These are phyloP conservation scores for Cinclus cinclus DNA, from an alignment of 2,113 vertebrate genomes.

Conservation along the genomic window DNA sequence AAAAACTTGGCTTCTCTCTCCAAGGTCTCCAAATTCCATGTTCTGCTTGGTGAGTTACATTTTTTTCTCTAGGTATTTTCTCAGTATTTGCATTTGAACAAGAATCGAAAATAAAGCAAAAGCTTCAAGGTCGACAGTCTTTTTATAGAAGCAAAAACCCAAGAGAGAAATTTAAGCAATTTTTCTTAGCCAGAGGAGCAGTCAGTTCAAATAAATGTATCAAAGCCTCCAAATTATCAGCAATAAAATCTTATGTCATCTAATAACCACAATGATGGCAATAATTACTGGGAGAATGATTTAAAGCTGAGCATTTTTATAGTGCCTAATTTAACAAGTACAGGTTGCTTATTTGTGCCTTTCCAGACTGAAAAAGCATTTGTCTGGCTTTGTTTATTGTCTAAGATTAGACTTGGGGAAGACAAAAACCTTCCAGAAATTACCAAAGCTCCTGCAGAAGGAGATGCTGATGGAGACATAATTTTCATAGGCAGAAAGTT, in stretches of 20 bases:
- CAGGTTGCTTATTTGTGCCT: conserved; percentile 8
- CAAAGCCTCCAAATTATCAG: conserved; percentile 56
- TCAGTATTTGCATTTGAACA: conserved; percentile 34
- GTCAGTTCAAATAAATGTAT: conserved; percentile 47
- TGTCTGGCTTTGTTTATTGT: background rate
- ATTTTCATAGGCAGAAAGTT: background rate
- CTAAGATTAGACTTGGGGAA: background rate
- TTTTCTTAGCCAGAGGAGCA: conserved; percentile 44
- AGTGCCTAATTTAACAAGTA: conserved; percentile 13
- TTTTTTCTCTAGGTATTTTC: background rate
- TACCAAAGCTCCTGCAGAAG: background rate
- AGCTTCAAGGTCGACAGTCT: conserved; percentile 46
- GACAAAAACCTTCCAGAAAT: background rate
- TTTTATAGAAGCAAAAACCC: conserved; percentile 52
- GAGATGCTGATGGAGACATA: background rate
- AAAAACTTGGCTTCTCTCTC: background rate
- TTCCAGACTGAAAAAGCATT: background rate
- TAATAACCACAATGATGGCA: conserved; percentile 1
- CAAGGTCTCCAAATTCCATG: background rate
- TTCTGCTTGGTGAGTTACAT: background rate
- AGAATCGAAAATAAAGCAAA: conserved; percentile 42
- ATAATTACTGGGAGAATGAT: conserved; percentile 20
- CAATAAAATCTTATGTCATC: conserved; percentile 60
- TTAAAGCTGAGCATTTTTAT: conserved; percentile 7
- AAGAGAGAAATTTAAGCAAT: conserved; percentile 55